Percentiles rank a stretch among this genome's conserved stretches.
phyloP scores from a whole-genome alignment of 2,888 invertebrate species.

The Chelonus formosanus region DNA sequence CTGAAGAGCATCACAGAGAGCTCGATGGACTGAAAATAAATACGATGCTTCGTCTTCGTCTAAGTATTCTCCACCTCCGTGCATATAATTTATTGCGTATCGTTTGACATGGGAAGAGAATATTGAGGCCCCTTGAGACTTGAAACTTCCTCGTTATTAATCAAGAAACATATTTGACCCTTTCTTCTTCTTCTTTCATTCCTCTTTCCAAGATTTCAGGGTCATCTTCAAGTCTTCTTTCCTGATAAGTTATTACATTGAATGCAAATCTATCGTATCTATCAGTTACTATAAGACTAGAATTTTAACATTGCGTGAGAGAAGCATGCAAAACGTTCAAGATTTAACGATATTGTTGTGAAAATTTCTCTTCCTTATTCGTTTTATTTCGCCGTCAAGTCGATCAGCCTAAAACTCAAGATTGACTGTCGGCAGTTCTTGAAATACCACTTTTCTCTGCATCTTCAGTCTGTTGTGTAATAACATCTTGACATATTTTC shows the following conservation, averaged over 20 bases:
- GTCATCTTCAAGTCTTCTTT: constrained; percentile 9
- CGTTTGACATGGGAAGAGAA: constrained; percentile 43
- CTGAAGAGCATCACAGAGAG: background rate
- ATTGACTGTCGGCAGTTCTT: constrained; percentile 23
- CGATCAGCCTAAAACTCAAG: constrained; percentile 27
- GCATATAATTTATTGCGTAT: constrained; percentile 45
- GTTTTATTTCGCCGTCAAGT: constrained; percentile 20
- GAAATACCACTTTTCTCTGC: background rate
- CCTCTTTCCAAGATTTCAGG: constrained; percentile 26
- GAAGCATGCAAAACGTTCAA: constrained; percentile 3
- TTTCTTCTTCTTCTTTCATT: constrained; percentile 37
- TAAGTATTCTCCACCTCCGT: constrained; percentile 18
- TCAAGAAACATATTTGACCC: constrained; percentile 48
- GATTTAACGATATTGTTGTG: constrained; percentile 7
- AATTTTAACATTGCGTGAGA: constrained; percentile 38
- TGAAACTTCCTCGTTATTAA: constrained; percentile 55
- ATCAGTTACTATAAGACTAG: constrained; percentile 31
- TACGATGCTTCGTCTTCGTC: constrained; percentile 33
- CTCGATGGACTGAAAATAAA: constrained; percentile 24
- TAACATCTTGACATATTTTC: no score
- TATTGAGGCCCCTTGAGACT: constrained; percentile 38
- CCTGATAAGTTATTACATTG: constrained; percentile 53
- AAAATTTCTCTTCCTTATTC: constrained; percentile 14
- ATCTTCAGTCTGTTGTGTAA: background rate
- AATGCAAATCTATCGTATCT: constrained; percentile 50